Evolutionary conservation across 2,888 invertebrate genomes (phyloP), one percentile per base, ranked within the genome.

Genomic region (Drosophila tripunctata): DNA sequence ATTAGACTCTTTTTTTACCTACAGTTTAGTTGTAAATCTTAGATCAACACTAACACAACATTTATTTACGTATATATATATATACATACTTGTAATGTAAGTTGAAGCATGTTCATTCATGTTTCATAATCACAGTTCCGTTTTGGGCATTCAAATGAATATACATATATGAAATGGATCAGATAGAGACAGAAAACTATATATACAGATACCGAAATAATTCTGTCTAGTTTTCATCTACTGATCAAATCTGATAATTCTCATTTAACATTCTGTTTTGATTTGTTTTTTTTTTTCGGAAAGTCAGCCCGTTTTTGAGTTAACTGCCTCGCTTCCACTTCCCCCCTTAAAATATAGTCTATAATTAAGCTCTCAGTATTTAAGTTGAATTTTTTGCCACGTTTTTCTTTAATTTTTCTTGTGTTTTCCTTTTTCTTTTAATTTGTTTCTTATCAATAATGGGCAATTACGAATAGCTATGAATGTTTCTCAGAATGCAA

Each of bases 401-500:
- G 14, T 35, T 5, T 50, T 48, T 7, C 27, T 8, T 31, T 27
- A n/a, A 4, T 31, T 14, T 44, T 19, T 22, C 15, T 21, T 15
- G 7, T 55, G 14, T 10, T 51, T 38, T 21, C 19, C n/a, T 1
- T 15, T 27, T 12, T 8, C 31, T 30, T 54, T 22, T 35, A 12
- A 24, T 22, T 6, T 19, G 17, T 19, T 31, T 35, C 12, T 17
- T 33, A 30, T 31, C 56, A 35, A 62, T 54, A 51, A 35, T 31
- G 64, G 55, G 63, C 63, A 51, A 45, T 41, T 44, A 52, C 38
- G 63, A 41, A 52, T 48, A 60, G 40, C 58, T 56, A 67, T 48
- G 40, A 62, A 58, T 71, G 67, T 71, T 71, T 67, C 56, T 67
- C 71, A 62, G 54, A 63, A 72, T 60, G 27, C 52, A 50, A 50